Evolutionary conservation across 2,888 invertebrate genomes (phyloP).

Genomic region (Mythimna impura): DNA sequence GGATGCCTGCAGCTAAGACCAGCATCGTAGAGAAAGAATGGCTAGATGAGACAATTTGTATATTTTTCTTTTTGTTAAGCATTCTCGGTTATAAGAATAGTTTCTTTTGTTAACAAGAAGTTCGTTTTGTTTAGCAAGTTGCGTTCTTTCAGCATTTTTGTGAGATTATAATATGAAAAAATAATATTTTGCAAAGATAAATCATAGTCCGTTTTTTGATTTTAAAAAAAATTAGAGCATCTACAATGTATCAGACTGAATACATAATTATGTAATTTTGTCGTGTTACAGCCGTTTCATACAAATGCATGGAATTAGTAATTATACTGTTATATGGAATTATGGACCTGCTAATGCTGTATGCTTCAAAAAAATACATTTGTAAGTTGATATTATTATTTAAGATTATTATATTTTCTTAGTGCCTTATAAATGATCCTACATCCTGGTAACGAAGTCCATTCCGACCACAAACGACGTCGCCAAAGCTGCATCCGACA

Average conservation of each 20-base stretch:
- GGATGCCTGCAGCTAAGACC: slow-evolving; percentile 65
- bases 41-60: slow-evolving; percentile 46
- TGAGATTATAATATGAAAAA: not conserved
- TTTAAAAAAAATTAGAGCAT: too few species aligned
- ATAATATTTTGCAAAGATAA: not conserved
- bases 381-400: not conserved
- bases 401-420: not conserved
- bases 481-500: slow-evolving; percentile 66
- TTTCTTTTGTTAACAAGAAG: slow-evolving; percentile 20
- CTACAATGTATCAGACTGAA: too few species aligned
- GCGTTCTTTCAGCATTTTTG: slow-evolving; percentile 1
- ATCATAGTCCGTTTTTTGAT: not conserved
- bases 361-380: not conserved
- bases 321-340: too few species aligned
- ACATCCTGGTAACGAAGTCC: slow-evolving; percentile 45
- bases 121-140: not conserved
- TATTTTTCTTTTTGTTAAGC: slow-evolving; percentile 5
- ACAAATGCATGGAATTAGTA: not conserved
- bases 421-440: slow-evolving; percentile 7
- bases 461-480: slow-evolving; percentile 60
- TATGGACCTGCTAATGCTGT: too few species aligned
- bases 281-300: not conserved
- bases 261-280: too few species aligned
- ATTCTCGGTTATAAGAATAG: slow-evolving; percentile 14
- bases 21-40: slow-evolving; percentile 28